Evolutionary conservation across 37 sponge, comb jelly and placozoan genomes (phyloP), one percentile per base, ranked within the genome.

Genomic region (Spongilla lacustris): DNA sequence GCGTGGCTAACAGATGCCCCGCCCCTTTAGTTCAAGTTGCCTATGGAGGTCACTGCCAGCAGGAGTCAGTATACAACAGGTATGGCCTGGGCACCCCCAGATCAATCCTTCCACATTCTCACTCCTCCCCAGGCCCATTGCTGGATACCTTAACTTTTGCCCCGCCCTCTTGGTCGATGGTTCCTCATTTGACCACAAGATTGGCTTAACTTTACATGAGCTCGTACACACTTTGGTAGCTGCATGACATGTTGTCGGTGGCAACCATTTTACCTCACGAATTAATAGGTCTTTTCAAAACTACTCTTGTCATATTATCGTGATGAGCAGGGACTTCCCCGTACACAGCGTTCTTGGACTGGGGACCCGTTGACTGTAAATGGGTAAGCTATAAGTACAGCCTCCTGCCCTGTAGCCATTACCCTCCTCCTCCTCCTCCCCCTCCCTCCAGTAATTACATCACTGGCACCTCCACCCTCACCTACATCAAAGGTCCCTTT

Each of bases 71-170:
- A 10, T 80, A 76, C 68, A 81, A 80, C 75, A 87, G 87, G 87
- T 87, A 17, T 17, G 75, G n/a, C n/a, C n/a, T 13, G 27, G 1
- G 30, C 70, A 69, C 25, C 70, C n/a, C n/a, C n/a, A n/a, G n/a
- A n/a, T n/a, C n/a, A n/a, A 46, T 46, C 46, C 46, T 46, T 46
- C 46, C 8, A 46, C n/a, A n/a, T n/a, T n/a, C 11, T 25, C 19
- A 25, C 46, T 36, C 35, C 46, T 14, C 28, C 26, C 36, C 68
- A 80, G 86, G 49, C 90, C 90, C 0, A 29, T 84, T 31, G 89
- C 84, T n/a, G 89, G 85, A 36, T 89, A 80, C 75, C 74, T 89
- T 66, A 89, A 82, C 70, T 66, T 89, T 75, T 89, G 89, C 36
- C 81, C 71, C 1, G 58, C 58, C 19, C 1, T 58, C 19, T 14